A percentile compares a stretch with the other conserved stretches of the same genome.
Evolutionary conservation across 2,888 invertebrate genomes (phyloP).

Genomic region (Hypsopygia costalis): DNA sequence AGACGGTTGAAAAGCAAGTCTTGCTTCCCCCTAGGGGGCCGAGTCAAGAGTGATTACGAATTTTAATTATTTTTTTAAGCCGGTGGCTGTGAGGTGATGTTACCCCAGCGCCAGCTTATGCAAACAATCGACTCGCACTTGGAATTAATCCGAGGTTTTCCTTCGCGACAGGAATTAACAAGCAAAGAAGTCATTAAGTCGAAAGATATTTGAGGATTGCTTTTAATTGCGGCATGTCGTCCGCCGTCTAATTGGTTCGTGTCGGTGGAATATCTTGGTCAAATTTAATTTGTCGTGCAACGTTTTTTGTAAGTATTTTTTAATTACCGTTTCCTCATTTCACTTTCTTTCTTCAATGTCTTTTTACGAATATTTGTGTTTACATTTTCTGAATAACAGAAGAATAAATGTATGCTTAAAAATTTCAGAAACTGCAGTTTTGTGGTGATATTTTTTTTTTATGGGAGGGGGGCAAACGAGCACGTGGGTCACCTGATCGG

Average conservation of each 20-base stretch:
- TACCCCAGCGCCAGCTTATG: slow-evolving; percentile 76
- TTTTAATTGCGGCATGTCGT: slow-evolving; percentile 76
- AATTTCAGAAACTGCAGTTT: too few relatives aligned
- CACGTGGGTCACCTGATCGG: too few relatives aligned
- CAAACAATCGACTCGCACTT: slow-evolving; percentile 80
- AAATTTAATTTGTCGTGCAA: slow-evolving; percentile 56
- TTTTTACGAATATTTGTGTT: too few relatives aligned
- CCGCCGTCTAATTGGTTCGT: slow-evolving; percentile 75
- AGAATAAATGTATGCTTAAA: too few relatives aligned
- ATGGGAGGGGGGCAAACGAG: too few relatives aligned
- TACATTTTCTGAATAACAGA: too few relatives aligned
- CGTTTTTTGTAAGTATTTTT: slow-evolving; percentile 16
- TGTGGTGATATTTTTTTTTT: too few relatives aligned
- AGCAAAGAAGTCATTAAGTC: slow-evolving; percentile 80
- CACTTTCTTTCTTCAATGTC: too few relatives aligned
- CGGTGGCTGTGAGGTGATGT: slow-evolving; percentile 77
- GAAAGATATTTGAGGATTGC: slow-evolving; percentile 76
- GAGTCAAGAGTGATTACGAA: slow-evolving; percentile 80
- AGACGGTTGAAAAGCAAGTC: slow-evolving; percentile 49
- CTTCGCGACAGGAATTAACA: slow-evolving; percentile 79
- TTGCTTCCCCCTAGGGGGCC: slow-evolving; percentile 54
- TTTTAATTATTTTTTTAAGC: slow-evolving; percentile 82
- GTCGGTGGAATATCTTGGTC: slow-evolving; percentile 58
- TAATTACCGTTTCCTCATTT: slow-evolving; percentile 5
- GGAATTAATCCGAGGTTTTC: slow-evolving; percentile 78